phyloP scores from a whole-genome alignment of 2,888 invertebrate species.

The Gortyna flavago region DNA sequence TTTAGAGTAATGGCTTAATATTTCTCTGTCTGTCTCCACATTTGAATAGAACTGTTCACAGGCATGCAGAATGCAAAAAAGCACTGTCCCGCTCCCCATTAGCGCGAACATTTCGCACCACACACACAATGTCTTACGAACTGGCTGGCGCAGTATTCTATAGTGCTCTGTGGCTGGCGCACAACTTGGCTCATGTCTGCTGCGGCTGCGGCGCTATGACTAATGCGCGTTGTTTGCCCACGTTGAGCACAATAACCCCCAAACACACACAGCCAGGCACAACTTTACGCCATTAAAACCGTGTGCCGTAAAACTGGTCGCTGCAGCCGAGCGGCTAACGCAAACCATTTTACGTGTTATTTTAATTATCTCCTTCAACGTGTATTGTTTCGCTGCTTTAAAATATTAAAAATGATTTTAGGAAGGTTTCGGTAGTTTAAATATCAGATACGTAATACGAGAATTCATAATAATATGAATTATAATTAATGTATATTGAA shows the following conservation, averaged over 20 bases:
- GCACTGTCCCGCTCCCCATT: slow-evolving; percentile 1
- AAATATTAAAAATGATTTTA: slow-evolving; percentile 6
- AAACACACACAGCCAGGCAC: slow-evolving; percentile 18
- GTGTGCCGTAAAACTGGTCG: slow-evolving; percentile 48
- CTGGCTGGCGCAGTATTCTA: slow-evolving; percentile 7
- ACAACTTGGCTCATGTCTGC: slow-evolving; percentile 29
- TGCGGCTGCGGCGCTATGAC: slow-evolving; percentile 42
- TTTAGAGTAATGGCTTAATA: not conserved
- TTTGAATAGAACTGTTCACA: slow-evolving; percentile 9
- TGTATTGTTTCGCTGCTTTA: slow-evolving; percentile 14
- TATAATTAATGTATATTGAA: not conserved
- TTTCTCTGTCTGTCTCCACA: slow-evolving; percentile 2
- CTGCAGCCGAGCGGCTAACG: slow-evolving; percentile 17
- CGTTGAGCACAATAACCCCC: slow-evolving; percentile 22
- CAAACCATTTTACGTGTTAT: slow-evolving; percentile 28
- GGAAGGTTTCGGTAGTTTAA: not conserved
- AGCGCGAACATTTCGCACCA: slow-evolving; percentile 21
- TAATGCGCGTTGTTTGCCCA: slow-evolving; percentile 48
- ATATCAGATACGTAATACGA: not conserved
- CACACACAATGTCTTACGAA: slow-evolving; percentile 52
- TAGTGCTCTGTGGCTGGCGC: too few species aligned
- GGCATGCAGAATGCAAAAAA: slow-evolving; percentile 16
- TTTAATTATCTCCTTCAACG: slow-evolving; percentile 26
- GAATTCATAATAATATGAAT: not conserved
- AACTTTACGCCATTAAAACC: slow-evolving; percentile 48